Percentiles rank a stretch among this genome's conserved stretches.
Evolutionary conservation across 1,140 invertebrate genomes (phyloP).

Genomic region (Drosophila takahashii): DNA sequence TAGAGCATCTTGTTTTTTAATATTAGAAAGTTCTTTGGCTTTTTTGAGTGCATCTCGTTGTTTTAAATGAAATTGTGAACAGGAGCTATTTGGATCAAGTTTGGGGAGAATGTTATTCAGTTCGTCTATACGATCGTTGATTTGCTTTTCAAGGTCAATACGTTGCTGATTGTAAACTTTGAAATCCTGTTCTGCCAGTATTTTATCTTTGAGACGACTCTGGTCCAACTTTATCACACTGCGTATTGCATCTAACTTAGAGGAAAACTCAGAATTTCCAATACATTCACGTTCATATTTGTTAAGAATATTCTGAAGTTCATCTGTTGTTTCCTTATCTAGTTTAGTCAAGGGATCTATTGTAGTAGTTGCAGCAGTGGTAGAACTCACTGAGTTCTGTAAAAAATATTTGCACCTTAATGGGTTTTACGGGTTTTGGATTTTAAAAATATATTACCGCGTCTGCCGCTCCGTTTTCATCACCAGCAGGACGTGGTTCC

Average conservation of each 20-base stretch:
- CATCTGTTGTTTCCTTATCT: background rate
- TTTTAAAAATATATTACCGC: too few species aligned
- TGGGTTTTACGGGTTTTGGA: too few species aligned
- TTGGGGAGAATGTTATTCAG: background rate
- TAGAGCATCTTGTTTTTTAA: rapidly evolving
- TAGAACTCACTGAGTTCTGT: too few species aligned
- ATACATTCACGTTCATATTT: background rate
- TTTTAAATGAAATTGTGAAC: background rate
- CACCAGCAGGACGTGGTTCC: too few species aligned
- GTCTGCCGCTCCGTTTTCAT: too few species aligned
- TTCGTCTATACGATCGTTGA: background rate
- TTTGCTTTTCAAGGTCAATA: background rate
- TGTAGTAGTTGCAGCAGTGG: background rate
- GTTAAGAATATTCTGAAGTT: background rate
- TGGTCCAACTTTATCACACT: background rate
- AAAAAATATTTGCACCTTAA: too few species aligned
- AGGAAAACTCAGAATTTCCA: background rate
- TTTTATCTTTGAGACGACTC: background rate
- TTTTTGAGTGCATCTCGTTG: background rate
- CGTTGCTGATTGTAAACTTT: background rate
- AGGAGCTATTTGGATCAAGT: background rate
- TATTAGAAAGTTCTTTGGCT: background rate
- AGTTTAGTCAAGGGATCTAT: background rate
- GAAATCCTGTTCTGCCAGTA: background rate
- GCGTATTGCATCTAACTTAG: background rate